Evolutionary conservation across 2,888 invertebrate species (phyloP), one percentile per base, ranked within the genome.

Genomic region (Epinotia nisella): DNA sequence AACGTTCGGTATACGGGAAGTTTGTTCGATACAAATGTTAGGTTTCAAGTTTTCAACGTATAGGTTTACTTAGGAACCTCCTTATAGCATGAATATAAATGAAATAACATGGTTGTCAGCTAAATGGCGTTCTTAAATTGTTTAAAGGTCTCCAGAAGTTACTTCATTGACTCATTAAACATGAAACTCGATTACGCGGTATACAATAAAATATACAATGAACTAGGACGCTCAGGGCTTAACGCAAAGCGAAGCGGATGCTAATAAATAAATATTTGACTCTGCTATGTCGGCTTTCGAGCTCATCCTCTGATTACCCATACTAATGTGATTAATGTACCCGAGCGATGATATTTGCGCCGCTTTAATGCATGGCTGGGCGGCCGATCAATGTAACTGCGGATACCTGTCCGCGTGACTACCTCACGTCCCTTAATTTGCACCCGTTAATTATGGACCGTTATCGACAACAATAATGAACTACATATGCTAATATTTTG

Each of bases 291-390:
- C 79, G 81, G 88, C 85, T 86, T 89, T 88, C 87, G 83, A 85
- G 86, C 81, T 83, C 82, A 85, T 85, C 85, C 84, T 84, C 82
- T 77, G 82, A 86, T 86, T 90, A 88, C 89, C 85, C 77, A 83
- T 82, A 82, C 87, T 92, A 90, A 92, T 89, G 85, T 89, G 90
- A 90, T 91, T 91, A 91, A 88, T 85, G 87, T 86, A 85, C 85
- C 82, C 82, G 81, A 82, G 81, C 80, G 83, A 81, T 83, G 82
- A 83, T 85, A 86, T 87, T 87, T 86, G 86, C 83, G 78, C 83
- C 83, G 88, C 86, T 89, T 86, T 86, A 85, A 86, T 87, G 85
- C 85, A 82, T 79, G 81, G 78, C 80, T 81, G 78, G 80, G 82
- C 80, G 68, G 71, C 76, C 78, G 79, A 79, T 83, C 81, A 83